Conservation (phyloP, 2,113 vertebrate genomes). For the Equus quagga region DNA sequence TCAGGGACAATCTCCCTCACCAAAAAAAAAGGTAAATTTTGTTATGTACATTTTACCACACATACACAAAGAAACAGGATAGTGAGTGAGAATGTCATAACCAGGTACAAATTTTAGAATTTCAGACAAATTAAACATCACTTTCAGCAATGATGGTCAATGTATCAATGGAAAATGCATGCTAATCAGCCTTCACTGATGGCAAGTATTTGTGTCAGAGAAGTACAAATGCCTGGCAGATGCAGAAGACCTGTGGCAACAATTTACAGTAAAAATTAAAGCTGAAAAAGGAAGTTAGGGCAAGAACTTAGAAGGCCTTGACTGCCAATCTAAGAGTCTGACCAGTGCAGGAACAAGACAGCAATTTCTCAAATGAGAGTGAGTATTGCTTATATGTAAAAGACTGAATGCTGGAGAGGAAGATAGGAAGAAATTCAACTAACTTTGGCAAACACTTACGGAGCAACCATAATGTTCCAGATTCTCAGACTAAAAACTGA, state of each 20-base stretch:
- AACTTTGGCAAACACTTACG: not conserved
- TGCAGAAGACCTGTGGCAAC: not conserved
- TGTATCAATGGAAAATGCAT: not conserved
- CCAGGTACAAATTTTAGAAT: not conserved
- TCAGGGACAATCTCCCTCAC: too few species aligned
- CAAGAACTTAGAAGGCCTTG: not conserved
- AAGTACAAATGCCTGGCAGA: not conserved
- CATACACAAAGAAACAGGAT: not conserved
- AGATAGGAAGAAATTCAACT: not conserved
- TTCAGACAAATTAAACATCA: not conserved
- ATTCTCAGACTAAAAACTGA: conserved; percentile 6
- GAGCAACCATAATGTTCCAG: not conserved
- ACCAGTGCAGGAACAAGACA: not conserved
- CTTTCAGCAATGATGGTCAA: not conserved
- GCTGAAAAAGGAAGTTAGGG: not conserved
- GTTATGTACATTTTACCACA: not conserved
- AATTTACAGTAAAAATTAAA: conserved; percentile 14
- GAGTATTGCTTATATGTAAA: not conserved
- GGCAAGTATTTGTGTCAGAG: not conserved
- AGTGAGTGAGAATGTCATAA: not conserved
- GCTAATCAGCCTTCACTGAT: not conserved
- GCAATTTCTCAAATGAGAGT: not conserved
- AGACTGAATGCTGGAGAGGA: not conserved
- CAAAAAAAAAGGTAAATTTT: not conserved
- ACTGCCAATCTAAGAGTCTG: not conserved